Conservation (phyloP, 2,797 vertebrate genomes). For the Mormyrops attenuatus region DNA sequence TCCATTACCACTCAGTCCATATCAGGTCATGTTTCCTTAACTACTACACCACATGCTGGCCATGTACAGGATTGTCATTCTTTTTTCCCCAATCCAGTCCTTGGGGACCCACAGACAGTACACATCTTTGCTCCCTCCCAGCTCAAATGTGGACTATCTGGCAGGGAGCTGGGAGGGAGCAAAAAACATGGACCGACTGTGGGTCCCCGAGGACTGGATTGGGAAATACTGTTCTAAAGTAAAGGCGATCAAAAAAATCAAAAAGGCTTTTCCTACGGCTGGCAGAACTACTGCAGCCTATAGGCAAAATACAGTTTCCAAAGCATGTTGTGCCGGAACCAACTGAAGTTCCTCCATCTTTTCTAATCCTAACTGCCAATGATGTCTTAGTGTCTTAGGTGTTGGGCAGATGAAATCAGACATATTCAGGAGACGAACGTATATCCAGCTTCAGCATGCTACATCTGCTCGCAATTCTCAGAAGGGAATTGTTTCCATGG, state of each 20-base stretch:
- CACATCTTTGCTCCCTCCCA: not conserved
- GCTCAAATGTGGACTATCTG: not conserved
- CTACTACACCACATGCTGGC: not conserved
- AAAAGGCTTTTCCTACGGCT: not conserved
- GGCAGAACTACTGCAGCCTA: not conserved
- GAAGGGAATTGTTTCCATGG: constrained; percentile 29
- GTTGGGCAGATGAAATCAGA: not conserved
- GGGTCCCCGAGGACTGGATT: not conserved
- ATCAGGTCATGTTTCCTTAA: not conserved
- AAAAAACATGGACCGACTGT: not conserved
- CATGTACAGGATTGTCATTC: not conserved
- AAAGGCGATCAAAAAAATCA: not conserved
- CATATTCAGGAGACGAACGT: not conserved
- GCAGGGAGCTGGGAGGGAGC: not conserved
- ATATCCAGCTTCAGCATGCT: not conserved
- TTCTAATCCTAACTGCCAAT: not conserved
- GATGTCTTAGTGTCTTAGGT: not conserved
- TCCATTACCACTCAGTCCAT: not conserved
- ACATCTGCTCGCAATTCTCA: constrained; percentile 3
- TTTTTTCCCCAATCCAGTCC: not conserved
- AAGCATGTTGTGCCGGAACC: not conserved
- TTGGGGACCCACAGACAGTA: not conserved
- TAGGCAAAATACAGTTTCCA: not conserved
- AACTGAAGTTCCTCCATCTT: not conserved
- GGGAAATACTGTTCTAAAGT: not conserved